Evolutionary conservation across 2,113 vertebrate genomes (phyloP), one percentile per base, ranked within the genome.

Genomic region (Eudorcas thomsonii): DNA sequence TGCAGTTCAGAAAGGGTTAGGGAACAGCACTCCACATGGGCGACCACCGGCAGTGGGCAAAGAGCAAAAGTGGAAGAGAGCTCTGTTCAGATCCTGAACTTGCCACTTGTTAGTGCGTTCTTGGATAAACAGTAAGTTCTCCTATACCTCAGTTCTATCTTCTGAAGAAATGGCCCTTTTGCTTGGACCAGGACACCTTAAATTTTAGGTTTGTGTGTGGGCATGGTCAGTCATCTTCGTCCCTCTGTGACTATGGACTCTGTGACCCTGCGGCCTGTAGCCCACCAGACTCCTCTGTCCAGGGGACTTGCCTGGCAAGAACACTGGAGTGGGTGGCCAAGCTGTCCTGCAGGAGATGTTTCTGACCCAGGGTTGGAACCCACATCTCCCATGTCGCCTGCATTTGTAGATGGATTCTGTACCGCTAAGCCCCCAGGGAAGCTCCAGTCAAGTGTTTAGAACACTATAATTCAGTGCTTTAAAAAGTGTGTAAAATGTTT

Each of bases 401-500:
- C 71, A 77, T 43, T 77, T 25, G 5, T 43, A 26, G 71, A 43
- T 77, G 39, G 23, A 77, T 43, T 43, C 23, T 7, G 11, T 77
- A 43, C 71, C 0, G 1, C 71, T 77, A 43, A 77, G 71, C 36
- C 23, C 5, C 71, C 6, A 1, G 36, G 23, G 23, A 77, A 26
- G 36, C 39, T 39, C 71, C 11, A 1, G 8, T 52, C 23, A 81
- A 84, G 36, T 39, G 21, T 45, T 91, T 80, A 23, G 36, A 64
- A 54, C 12, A 12, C 21, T 39, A 88, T 55, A 48, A 81, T 80
- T 87, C 48, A 77, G 30, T 54, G 23, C 28, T 92, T 64, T 71
- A 26, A 85, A 88, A 96, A 82, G 13, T 14, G 50, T 94, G 16
- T 54, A 33, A 28, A 48, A 78, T 90, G 85, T 88, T 80, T 25